Evolutionary conservation across 1,140 invertebrate species (phyloP), one percentile per base, ranked within the genome.

Genomic region (Diachasma alloeum): DNA sequence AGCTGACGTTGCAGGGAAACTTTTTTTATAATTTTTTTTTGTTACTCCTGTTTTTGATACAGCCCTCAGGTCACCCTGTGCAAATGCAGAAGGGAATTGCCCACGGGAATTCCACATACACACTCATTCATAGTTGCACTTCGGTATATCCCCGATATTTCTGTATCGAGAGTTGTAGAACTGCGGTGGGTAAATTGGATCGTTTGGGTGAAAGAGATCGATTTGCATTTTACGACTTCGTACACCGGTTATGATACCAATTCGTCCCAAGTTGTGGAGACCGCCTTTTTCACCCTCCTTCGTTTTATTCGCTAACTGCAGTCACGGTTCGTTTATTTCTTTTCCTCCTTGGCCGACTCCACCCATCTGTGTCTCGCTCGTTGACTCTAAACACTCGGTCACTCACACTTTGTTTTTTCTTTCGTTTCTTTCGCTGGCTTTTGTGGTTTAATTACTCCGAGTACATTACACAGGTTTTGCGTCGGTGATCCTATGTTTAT

Each of bases 161-260:
- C 6, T 53, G 48, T 53, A 53, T 53, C 48, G 48, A 19, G 39
- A 13, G 13, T 19, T 15, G 48, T 26, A 37, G 24, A n/a, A n/a
- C n/a, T 56, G 26, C 53, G n/a, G 72, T 63, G n/a, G 53, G 56
- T 74, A 74, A 74, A 74, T 74, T 74, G 72, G 53, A 74, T 74
- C 72, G 72, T 74, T 74, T 74, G 72, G 37, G 17, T 22, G 19
- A 39, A 56, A 74, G 56, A 66, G 56, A 74, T 74, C 72, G 53
- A 74, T 66, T 74, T 74, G 56, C 72, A 66, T 74, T 74, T 72
- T 66, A 74, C 53, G 72, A 74, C 36, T 74, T 31, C 22, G 66
- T 66, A 36, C 72, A 74, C 31, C 39, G 22, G 72, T 74, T 74
- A 63, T 74, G 70, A 72, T 37, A 72, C 36, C 66, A 36, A 68